These are phyloP conservation scores for Phycodurus eques DNA, from an alignment of 2,113 vertebrate genomes.

Conservation along the genomic window DNA sequence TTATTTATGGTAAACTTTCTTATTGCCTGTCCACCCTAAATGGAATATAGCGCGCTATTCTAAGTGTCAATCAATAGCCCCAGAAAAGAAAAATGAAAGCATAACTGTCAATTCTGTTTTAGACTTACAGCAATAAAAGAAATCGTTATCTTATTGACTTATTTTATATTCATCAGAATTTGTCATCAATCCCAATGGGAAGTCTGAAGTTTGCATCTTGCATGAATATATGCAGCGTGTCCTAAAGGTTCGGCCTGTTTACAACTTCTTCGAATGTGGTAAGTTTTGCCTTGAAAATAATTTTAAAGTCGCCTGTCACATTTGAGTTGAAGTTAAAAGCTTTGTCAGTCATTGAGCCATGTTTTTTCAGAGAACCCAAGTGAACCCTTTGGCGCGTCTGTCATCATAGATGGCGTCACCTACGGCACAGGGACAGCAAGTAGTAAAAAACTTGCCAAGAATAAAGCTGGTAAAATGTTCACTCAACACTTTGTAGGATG, in stretches of 20 bases:
- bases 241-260: slow-evolving; percentile 98
- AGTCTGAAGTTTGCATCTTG: slow-evolving; percentile 98
- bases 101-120: neutral
- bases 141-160: neutral
- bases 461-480: slow-evolving; percentile 92
- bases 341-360: neutral
- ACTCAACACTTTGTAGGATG: neutral
- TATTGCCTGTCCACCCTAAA: neutral
- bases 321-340: neutral
- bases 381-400: slow-evolving; percentile 98
- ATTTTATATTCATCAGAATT: slow-evolving; percentile 79
- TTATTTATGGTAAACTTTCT: neutral
- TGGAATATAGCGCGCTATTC: neutral
- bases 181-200: slow-evolving; percentile 98
- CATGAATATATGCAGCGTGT: slow-evolving; percentile 99
- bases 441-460: slow-evolving; percentile 99
- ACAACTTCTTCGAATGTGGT: slow-evolving; percentile 99
- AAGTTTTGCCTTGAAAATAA: slow-evolving; percentile 61
- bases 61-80: neutral
- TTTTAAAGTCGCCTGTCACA: neutral
- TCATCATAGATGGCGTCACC: slow-evolving; percentile 98
- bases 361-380: slow-evolving; percentile 91
- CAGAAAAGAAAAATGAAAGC: neutral
- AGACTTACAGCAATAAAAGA: neutral
- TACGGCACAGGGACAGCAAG: slow-evolving; percentile 98